Conservation (phyloP, 2,797 vertebrate genomes). For the Liasis olivaceus region DNA sequence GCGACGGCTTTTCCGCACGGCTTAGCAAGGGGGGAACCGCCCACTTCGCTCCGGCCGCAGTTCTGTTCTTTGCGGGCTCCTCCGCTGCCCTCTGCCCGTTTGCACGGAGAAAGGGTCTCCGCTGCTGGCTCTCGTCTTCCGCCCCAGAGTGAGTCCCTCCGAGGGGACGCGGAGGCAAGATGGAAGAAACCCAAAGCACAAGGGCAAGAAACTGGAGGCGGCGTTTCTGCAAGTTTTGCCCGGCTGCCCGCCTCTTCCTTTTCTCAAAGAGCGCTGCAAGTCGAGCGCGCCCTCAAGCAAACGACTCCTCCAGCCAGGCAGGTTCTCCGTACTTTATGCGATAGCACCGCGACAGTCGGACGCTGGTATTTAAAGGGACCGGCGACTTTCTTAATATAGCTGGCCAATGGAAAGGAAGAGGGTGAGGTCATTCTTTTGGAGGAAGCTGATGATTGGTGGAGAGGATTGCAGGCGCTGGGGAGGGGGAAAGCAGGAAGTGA, state of each 20-base stretch:
- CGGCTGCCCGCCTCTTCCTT: no score
- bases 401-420: conserved; percentile 82
- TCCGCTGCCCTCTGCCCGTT: not conserved
- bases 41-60: not conserved
- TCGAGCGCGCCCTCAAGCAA: no score
- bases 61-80: not conserved
- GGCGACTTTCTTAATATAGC: conserved; percentile 94
- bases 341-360: conserved; percentile 22
- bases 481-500: not conserved
- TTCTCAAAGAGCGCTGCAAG: not conserved
- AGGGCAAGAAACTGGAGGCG: no score
- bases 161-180: not conserved
- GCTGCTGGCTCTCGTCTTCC: conserved; percentile 23
- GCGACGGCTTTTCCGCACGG: not conserved
- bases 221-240: not conserved
- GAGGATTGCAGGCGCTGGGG: not conserved
- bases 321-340: not conserved
- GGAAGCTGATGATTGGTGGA: conserved; percentile 75
- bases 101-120: conserved; percentile 39
- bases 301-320: not conserved
- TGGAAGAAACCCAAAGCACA: not conserved
- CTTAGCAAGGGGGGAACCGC: not conserved
- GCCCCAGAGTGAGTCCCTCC: not conserved
- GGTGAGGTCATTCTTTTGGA: conserved; percentile 81
- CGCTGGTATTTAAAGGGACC: conserved; percentile 85